These are phyloP conservation scores for Labrus mixtus DNA, from an alignment of 2,113 vertebrate species.

Conservation along the genomic window DNA sequence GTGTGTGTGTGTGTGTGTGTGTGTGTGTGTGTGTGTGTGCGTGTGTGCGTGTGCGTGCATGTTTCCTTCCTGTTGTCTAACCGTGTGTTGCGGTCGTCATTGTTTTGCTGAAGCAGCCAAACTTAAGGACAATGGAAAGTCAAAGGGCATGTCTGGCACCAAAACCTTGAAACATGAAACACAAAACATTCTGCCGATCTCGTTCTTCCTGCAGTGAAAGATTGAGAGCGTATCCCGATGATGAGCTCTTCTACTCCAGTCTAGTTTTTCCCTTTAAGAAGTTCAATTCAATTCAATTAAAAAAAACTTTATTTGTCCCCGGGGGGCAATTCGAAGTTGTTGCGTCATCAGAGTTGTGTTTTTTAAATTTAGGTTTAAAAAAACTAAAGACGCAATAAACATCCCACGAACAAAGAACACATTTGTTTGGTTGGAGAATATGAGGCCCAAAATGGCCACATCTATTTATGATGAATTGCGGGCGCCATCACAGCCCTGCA, in stretches of 20 bases:
- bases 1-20: no score
- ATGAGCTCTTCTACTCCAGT: not conserved
- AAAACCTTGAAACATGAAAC: not conserved
- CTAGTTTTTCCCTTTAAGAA: not conserved
- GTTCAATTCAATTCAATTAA: no score
- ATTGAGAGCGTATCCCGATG: not conserved
- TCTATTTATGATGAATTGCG: not conserved
- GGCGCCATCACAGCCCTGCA: not conserved
- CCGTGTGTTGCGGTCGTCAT: not conserved
- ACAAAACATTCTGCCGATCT: no score
- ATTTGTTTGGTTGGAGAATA: no score
- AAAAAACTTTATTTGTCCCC: no score
- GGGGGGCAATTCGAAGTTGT: no score
- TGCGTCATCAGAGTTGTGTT: no score
- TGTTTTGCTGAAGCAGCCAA: not conserved
- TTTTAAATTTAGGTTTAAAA: no score
- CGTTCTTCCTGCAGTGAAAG: not conserved
- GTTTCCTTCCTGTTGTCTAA: constrained; percentile 24
- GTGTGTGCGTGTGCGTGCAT: not conserved
- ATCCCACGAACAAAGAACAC: no score
- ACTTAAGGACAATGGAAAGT: constrained; percentile 34
- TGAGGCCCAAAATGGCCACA: not conserved
- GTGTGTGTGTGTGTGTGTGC: no score
- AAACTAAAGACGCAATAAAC: no score
- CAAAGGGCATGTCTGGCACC: constrained; percentile 9